Base-by-base conservation (phyloP, 2,797 vertebrate genomes). In the Lerista edwardsae region DNA sequence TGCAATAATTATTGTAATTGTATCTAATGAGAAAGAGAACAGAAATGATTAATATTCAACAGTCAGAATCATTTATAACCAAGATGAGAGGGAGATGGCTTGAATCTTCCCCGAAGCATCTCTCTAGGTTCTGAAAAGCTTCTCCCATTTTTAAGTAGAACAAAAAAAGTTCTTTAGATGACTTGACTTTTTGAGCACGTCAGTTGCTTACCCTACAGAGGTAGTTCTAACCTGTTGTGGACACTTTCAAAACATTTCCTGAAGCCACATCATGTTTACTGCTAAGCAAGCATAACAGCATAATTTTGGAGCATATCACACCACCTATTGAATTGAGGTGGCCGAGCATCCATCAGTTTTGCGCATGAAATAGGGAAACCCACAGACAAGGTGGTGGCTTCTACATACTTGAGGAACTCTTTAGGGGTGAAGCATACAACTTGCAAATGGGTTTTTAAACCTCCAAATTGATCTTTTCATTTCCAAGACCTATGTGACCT, bases 1-100 rank as follows among this genome's bases (percentile, higher is more conserved):
- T 76, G 51, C 51, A 86, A 76, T 76, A 75, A 71, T 86, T 81
- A 47, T 61, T 62, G 62, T 67, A 67, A 85, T 80, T 80, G 81
- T 69, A 81, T 76, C 79, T 83, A 75, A 78, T 59, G 39, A 72
- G 51, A 41, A 34, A 41, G 27, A 17, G 7, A 73, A 44, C 64
- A 64, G 41, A 57, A n/a, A 39, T 47, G 41, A 85, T 80, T 39
- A 80, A 80, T 85, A 75, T 80, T 55, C 15, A 61, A 84, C 79
- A 44, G 51, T 36, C 31, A 34, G 57, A 44, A 75, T 68, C 6
- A 75, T 67, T 84, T 23, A 47, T 62, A 47, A 51, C 23, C 68
- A 84, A 79, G 11, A 62, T 76, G 39, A 71, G 72, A 69, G 29
- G 27, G 29, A 55, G 31, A 25, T 82, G 36, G 29, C 36, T 39